Percentiles rank a stretch among this genome's conserved stretches.
These are phyloP conservation scores for Acanthurus lineatus DNA, from an alignment of 2,797 vertebrate species.

Conservation along the genomic window DNA sequence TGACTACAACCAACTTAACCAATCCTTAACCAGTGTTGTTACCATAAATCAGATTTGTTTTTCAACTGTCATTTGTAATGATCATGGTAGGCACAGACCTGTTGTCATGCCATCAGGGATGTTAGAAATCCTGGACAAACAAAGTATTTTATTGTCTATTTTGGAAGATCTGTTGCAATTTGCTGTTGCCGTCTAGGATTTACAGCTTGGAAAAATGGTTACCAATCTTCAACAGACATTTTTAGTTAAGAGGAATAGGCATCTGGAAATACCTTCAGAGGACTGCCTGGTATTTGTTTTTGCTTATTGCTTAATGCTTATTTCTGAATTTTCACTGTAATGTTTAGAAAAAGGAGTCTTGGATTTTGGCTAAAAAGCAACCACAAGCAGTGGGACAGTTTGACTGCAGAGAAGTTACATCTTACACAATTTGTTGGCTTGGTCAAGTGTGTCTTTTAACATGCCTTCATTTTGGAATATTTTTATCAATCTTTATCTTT, in stretches of 20 bases:
- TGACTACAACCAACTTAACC: too few species aligned
- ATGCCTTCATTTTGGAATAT: not conserved
- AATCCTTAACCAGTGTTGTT: too few species aligned
- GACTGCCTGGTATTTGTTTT: constrained; percentile 9
- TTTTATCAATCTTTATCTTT: constrained; percentile 11
- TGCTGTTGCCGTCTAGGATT: not conserved
- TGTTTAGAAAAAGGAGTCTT: not conserved
- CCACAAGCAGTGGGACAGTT: not conserved
- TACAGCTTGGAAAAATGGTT: not conserved
- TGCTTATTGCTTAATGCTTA: not conserved
- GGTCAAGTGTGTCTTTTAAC: not conserved
- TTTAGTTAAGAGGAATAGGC: too few species aligned
- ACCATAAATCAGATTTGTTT: not conserved
- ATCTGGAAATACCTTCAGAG: too few species aligned
- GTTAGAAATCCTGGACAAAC: not conserved
- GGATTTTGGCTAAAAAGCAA: not conserved
- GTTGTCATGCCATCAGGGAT: not conserved
- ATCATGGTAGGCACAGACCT: too few species aligned
- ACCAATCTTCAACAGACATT: too few species aligned
- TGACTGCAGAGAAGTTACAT: not conserved
- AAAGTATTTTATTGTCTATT: not conserved
- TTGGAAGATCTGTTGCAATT: not conserved
- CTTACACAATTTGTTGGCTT: not conserved
- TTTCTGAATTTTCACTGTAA: not conserved
- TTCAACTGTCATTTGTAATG: not conserved